Conservation (phyloP, 2,797 vertebrate species). For the Choloepus didactylus region DNA sequence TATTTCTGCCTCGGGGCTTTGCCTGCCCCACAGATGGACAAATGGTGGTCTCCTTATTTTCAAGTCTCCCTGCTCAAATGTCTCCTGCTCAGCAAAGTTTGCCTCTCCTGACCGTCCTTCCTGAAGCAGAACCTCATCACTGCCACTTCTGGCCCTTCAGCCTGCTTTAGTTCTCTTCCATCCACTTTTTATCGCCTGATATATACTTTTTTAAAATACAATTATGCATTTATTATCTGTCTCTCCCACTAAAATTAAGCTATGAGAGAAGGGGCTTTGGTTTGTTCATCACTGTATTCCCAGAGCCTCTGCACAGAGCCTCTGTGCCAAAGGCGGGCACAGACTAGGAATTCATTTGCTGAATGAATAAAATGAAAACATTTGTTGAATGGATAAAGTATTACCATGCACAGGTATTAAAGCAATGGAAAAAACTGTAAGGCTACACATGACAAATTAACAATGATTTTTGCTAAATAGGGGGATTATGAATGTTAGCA, state of each 20-base stretch:
- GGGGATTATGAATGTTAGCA: background rate
- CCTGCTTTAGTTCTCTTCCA: background rate
- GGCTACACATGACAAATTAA: background rate
- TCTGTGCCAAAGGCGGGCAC: background rate
- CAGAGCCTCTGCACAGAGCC: background rate
- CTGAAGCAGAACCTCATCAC: background rate
- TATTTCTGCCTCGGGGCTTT: background rate
- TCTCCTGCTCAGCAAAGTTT: background rate
- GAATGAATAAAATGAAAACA: background rate
- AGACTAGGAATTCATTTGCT: background rate
- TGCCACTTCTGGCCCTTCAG: background rate
- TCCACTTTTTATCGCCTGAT: background rate
- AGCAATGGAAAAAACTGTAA: background rate
- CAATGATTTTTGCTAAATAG: background rate
- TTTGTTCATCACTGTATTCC: background rate
- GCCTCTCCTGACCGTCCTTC: no score
- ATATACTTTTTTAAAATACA: no score
- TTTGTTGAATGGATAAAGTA: background rate
- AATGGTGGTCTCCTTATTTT: background rate
- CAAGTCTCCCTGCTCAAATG: background rate
- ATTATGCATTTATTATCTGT: background rate
- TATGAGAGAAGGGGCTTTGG: background rate
- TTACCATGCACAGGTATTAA: background rate
- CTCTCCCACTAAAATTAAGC: background rate
- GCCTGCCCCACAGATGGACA: background rate